Percentiles rank a stretch among this genome's conserved stretches.
These are phyloP conservation scores for Crocodylus rhombifer DNA, from an alignment of 2,797 vertebrate genomes.

Conservation along the genomic window DNA sequence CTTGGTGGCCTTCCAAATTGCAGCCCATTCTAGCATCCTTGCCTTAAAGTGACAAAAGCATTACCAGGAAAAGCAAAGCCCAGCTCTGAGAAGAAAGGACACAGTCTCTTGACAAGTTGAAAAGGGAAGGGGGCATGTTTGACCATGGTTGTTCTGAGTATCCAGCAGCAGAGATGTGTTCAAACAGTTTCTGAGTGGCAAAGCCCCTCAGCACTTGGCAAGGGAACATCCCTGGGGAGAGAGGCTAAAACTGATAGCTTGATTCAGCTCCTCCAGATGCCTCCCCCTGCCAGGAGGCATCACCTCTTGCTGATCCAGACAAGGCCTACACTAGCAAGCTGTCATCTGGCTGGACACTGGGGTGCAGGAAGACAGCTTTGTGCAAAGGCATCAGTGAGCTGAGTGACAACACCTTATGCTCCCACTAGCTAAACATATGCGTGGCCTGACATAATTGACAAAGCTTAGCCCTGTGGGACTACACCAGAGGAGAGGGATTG, in stretches of 20 bases:
- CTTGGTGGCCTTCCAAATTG: not conserved
- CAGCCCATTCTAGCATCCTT: not conserved
- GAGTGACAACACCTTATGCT: not conserved
- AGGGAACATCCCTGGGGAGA: not conserved
- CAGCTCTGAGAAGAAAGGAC: conserved; percentile 9
- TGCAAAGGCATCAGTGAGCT: not conserved
- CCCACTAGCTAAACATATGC: not conserved
- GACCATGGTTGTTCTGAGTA: not conserved
- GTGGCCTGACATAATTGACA: not conserved
- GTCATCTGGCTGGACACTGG: not conserved
- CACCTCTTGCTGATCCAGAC: not conserved
- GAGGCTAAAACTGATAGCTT: not conserved
- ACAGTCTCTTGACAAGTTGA: conserved; percentile 3
- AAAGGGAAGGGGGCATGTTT: not conserved
- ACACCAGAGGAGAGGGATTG: not conserved
- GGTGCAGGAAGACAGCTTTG: not conserved
- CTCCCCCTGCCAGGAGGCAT: not conserved
- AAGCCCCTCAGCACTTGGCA: not conserved
- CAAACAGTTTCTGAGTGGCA: not conserved
- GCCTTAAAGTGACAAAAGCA: not conserved
- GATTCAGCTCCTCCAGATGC: not conserved
- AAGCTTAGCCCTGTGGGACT: not conserved
- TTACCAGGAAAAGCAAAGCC: not conserved
- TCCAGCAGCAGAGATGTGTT: fast-evolving
- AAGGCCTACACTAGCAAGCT: not conserved